Evolutionary conservation across 1,140 invertebrate species (phyloP), one percentile per base, ranked within the genome.

Genomic region (Pygmarrhopalites habei): DNA sequence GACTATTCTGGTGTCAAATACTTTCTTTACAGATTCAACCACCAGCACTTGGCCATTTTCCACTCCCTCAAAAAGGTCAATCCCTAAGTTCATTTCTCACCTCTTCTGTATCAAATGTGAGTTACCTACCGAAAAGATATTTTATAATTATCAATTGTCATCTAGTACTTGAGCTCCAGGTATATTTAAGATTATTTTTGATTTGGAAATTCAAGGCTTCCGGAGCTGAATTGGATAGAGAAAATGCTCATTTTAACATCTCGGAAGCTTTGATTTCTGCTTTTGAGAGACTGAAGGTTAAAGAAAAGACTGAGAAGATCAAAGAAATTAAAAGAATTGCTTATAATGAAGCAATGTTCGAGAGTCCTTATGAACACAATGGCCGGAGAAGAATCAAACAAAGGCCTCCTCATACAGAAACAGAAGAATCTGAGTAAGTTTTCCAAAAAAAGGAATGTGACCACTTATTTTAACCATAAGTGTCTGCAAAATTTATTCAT

Each of bases 201-300:
- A n/a, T n/a, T 87, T 72, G 80, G 83, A 28, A 76, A 81, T 68
- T 81, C 83, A 28, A 23, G 86, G 72, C 88, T n/a, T n/a, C n/a
- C n/a, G n/a, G n/a, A n/a, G n/a, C 87, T 10, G 86, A 90, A 71
- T 75, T 92, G 55, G 88, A 91, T 68, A 82, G 86, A 72, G 89
- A 92, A 77, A 92, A 91, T 77, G 87, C 88, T 0, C 89, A 92
- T 76, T 92, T 92, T 74, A 86, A 81, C 71, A 86, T 91, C 62
- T 89, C 84, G 10, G 89, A 92, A 77, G 88, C 87, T 0, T 81
- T 91, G 70, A 91, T 92, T 69, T 82, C 87, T 49, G 88, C 86
- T 35, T 88, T 92, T 58, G 89, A 91, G 75, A 65, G 60, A 39
- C 76, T 68, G 23, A 60, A 61, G 55, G 66, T 68, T 32, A 57